Evolutionary conservation across 2,888 invertebrate species (phyloP).

Genomic region (Amblyjoppa fuscipennis): DNA sequence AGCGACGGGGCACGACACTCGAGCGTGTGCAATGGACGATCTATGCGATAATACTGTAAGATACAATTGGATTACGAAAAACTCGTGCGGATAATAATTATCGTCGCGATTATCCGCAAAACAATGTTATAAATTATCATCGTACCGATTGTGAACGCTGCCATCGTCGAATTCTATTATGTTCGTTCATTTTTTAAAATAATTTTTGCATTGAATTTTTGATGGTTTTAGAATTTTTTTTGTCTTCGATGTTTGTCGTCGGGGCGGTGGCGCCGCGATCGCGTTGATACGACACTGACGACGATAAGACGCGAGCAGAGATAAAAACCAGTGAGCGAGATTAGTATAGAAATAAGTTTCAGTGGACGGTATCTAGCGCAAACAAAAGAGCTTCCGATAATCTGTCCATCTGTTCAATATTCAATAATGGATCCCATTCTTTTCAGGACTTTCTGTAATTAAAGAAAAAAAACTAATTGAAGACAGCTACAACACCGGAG

Average conservation of each 20-base stretch:
- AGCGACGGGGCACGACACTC: constrained; percentile 30
- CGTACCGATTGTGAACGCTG: not conserved
- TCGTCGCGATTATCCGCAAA: not conserved
- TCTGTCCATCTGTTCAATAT: not conserved
- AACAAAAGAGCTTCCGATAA: not conserved
- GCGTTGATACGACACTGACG: constrained; percentile 53
- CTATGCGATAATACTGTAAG: constrained; percentile 6
- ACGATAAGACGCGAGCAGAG: constrained; percentile 53
- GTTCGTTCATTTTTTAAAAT: no score
- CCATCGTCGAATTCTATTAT: no score
- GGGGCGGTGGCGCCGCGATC: not conserved
- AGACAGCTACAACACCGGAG: not conserved
- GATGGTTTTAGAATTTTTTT: not conserved
- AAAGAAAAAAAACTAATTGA: not conserved
- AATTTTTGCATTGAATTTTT: not conserved
- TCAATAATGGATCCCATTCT: not conserved
- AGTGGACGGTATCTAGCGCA: constrained; percentile 1
- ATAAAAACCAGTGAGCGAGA: constrained; percentile 48
- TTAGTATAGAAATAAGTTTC: constrained; percentile 39
- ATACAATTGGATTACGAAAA: constrained; percentile 22
- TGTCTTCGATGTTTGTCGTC: not conserved
- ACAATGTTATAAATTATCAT: not conserved
- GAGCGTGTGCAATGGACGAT: constrained; percentile 10
- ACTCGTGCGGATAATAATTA: not conserved
- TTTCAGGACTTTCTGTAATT: not conserved